Conservation (phyloP, 2,797 vertebrate species). For the Ptychobarbus kaznakovi region DNA sequence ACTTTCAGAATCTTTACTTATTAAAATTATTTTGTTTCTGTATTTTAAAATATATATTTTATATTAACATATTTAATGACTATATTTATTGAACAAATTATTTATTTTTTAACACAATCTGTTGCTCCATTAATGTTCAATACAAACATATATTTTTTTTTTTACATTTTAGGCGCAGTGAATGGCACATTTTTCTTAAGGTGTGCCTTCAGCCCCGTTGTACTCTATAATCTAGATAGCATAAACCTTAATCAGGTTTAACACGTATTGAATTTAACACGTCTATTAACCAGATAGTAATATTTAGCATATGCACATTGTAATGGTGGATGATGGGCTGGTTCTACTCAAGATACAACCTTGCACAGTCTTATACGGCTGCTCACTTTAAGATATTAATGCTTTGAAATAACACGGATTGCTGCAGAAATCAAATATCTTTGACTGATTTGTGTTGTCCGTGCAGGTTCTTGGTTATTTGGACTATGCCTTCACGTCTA, state of each 20-base stretch:
- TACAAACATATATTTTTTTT: no score
- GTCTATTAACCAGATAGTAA: no score
- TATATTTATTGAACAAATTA: no score
- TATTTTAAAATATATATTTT: no score
- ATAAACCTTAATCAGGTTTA: neutral
- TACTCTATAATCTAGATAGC: neutral
- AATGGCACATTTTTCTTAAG: no score
- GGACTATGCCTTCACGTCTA: constrained; percentile 99
- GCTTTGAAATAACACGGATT: neutral
- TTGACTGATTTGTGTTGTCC: constrained; percentile 66
- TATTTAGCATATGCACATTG: neutral
- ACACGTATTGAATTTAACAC: neutral
- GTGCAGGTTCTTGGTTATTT: constrained; percentile 99
- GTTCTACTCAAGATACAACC: neutral
- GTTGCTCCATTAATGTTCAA: no score
- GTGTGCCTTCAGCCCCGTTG: no score
- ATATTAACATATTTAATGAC: no score
- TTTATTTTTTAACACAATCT: no score
- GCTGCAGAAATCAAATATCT: neutral
- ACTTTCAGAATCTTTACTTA: no score
- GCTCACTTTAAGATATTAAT: neutral
- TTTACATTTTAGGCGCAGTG: no score
- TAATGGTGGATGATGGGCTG: neutral
- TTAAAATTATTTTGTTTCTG: no score
- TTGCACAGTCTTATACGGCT: neutral